These are phyloP conservation scores for Cassiopea andromeda DNA, from an alignment of 30 jellyfish, hydroid and myxozoan species.

Conservation along the genomic window DNA sequence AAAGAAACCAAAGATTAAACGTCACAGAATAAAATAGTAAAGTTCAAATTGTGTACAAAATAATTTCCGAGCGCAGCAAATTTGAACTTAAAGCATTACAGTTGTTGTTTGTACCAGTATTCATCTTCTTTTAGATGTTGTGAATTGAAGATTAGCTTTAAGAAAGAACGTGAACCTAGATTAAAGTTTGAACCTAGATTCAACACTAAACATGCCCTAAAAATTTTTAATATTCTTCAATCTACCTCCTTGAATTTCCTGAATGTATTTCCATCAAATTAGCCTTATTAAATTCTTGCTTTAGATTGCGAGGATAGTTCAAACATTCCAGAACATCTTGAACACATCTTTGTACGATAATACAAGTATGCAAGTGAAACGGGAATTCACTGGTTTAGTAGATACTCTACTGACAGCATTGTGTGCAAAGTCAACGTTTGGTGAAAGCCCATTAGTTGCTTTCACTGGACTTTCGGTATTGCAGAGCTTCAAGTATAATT, in stretches of 20 bases:
- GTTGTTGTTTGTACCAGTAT: too few species aligned
- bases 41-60: too few species aligned
- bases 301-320: slow-evolving; percentile 59
- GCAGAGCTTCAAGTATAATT: slow-evolving; percentile 59
- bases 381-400: slow-evolving; percentile 60
- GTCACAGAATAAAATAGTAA: too few species aligned
- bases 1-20: too few species aligned
- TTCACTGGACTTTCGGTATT: slow-evolving; percentile 45
- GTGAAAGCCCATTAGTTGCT: slow-evolving; percentile 56
- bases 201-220: too few species aligned
- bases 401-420: slow-evolving; percentile 48
- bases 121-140: too few species aligned
- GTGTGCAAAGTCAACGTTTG: slow-evolving; percentile 72
- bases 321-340: slow-evolving; percentile 63
- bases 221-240: too few species aligned
- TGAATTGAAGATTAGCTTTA: too few species aligned
- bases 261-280: not conserved
- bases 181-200: too few species aligned
- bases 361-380: slow-evolving; percentile 63
- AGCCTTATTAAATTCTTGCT: not conserved
- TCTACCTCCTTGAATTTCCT: not conserved
- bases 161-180: too few species aligned
- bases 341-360: slow-evolving; percentile 42
- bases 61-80: too few species aligned
- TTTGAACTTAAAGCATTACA: too few species aligned